phyloP scores from a whole-genome alignment of 2,888 invertebrate genomes.

The Heteromyza rotundicornis region DNA sequence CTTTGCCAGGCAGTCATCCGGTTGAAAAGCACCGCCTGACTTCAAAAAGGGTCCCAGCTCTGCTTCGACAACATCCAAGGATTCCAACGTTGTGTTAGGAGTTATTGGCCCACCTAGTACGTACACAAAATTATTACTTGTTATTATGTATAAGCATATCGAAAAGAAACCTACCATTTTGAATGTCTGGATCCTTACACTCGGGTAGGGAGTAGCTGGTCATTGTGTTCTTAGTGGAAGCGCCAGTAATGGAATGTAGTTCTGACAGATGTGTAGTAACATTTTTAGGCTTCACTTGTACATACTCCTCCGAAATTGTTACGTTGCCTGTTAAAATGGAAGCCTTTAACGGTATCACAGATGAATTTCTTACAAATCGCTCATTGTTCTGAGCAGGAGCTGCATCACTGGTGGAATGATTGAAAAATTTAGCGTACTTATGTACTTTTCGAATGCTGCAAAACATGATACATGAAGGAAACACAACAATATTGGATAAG shows the following conservation, averaged over 20 bases:
- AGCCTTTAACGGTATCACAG: conserved; percentile 47
- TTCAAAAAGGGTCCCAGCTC: conserved; percentile 71
- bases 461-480: background rate
- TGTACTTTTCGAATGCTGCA: conserved; percentile 47
- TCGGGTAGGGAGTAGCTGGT: background rate
- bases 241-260: too few relatives aligned
- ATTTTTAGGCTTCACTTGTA: too few relatives aligned
- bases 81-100: conserved; percentile 71
- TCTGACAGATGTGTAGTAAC: too few relatives aligned
- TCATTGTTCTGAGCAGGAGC: background rate
- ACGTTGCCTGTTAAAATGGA: conserved; percentile 36
- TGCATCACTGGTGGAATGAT: conserved; percentile 31
- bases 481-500: background rate
- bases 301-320: too few relatives aligned
- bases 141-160: background rate
- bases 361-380: conserved; percentile 38
- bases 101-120: conserved; percentile 76
- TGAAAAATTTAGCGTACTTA: conserved; percentile 43
- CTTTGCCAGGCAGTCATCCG: conserved; percentile 72
- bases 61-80: conserved; percentile 72
- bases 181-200: conserved; percentile 46
- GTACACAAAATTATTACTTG: conserved; percentile 28
- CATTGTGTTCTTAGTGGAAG: too few relatives aligned
- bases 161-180: conserved; percentile 35
- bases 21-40: conserved; percentile 84